These are phyloP conservation scores for Hydrotaea cyrtoneurina DNA, from an alignment of 2,888 invertebrate genomes.

Conservation along the genomic window DNA sequence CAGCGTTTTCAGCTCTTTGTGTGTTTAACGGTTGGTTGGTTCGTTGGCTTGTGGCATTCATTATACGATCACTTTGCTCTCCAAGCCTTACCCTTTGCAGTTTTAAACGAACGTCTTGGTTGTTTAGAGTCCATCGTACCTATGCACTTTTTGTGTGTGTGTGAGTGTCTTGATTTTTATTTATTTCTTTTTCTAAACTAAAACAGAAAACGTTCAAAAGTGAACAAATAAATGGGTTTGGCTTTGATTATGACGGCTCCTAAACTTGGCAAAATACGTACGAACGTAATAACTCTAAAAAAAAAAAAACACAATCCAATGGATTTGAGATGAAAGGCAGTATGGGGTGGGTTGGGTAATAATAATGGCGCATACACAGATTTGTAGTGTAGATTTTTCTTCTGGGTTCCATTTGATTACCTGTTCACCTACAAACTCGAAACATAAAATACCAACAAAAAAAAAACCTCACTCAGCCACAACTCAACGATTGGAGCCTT, in stretches of 20 bases:
- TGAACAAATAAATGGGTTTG: conserved; percentile 52
- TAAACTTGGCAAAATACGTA: conserved; percentile 28
- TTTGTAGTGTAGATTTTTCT: conserved; percentile 11
- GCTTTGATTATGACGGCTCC: conserved; percentile 32
- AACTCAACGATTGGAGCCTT: conserved; percentile 27
- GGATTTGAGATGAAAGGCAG: conserved; percentile 19
- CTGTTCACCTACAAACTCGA: conserved; percentile 51
- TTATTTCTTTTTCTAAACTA: conserved; percentile 20
- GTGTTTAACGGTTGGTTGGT: conserved; percentile 8
- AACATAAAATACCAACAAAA: not conserved
- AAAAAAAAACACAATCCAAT: too few species aligned
- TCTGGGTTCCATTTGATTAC: conserved; percentile 35
- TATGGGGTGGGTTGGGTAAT: conserved; percentile 37
- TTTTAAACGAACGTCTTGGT: not conserved
- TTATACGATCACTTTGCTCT: not conserved
- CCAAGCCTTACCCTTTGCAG: not conserved
- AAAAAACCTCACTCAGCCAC: not conserved
- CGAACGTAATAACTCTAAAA: not conserved
- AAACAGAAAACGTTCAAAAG: not conserved
- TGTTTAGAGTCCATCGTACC: not conserved
- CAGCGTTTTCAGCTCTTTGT: not conserved
- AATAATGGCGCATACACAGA: conserved; percentile 18
- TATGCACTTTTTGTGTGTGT: conserved; percentile 11
- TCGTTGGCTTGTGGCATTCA: not conserved
- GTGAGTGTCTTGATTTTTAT: conserved; percentile 3